Evolutionary conservation across 2,797 vertebrate genomes (phyloP).

Genomic region (Silurus lanzhouensis): DNA sequence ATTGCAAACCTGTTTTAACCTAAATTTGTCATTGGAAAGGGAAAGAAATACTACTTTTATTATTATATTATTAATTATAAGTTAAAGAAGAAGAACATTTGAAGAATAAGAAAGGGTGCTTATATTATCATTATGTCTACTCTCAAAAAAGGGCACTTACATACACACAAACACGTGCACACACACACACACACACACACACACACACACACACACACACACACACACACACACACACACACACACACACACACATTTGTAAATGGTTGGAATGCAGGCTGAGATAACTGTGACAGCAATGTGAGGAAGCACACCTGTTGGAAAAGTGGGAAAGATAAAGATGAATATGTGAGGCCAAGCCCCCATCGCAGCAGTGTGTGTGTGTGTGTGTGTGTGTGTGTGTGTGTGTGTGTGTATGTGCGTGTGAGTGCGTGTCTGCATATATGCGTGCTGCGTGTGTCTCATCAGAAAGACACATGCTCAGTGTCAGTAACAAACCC

Average conservation of each 20-base stretch:
- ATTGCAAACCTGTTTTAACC: too few relatives aligned
- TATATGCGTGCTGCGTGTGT: background rate
- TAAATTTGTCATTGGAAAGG: too few relatives aligned
- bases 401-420: background rate
- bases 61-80: too few relatives aligned
- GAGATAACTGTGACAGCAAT: constrained; percentile 28
- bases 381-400: background rate
- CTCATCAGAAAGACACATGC: constrained; percentile 29
- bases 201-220: background rate
- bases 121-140: background rate
- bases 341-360: constrained; percentile 2
- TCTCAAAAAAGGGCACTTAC: background rate
- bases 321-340: constrained; percentile 20
- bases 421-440: too few relatives aligned
- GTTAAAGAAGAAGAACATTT: background rate
- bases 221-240: background rate
- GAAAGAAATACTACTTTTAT: too few relatives aligned
- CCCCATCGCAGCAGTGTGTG: background rate
- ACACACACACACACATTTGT: constrained; percentile 9
- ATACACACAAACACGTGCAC: too few relatives aligned
- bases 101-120: background rate
- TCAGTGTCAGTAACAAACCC: constrained; percentile 39
- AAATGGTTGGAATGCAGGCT: constrained; percentile 46
- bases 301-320: constrained; percentile 49
- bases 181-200: background rate